A percentile compares a stretch with the other conserved stretches of the same genome.
Evolutionary conservation across 2,888 invertebrate genomes (phyloP).

Genomic region (Hirtodrosophila confusa): DNA sequence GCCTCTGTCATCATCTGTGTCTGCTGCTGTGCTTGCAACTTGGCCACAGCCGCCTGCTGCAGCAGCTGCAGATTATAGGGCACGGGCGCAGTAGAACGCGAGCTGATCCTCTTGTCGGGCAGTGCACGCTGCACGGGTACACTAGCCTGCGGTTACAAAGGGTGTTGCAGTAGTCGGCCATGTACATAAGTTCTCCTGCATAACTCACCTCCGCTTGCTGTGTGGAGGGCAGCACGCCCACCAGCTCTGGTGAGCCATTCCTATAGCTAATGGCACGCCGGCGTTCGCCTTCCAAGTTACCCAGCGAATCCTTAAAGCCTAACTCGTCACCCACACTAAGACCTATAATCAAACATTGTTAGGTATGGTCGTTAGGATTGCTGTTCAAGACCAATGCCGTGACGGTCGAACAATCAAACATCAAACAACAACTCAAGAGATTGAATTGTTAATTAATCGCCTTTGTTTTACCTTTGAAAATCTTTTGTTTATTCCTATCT

Average conservation of each 20-base stretch:
- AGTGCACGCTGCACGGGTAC: conserved; percentile 54
- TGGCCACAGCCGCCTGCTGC: conserved; percentile 46
- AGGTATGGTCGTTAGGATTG: not conserved
- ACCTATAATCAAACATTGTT: conserved; percentile 85
- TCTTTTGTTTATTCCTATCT: conserved; percentile 37
- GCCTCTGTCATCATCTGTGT: conserved; percentile 84
- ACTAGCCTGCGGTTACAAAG: conserved; percentile 24
- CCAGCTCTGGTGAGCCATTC: conserved; percentile 85
- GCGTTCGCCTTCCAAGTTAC: conserved; percentile 90
- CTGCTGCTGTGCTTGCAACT: conserved; percentile 42
- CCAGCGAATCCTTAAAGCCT: conserved; percentile 92
- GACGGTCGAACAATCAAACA: conserved; percentile 41
- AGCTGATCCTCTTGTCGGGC: conserved; percentile 76
- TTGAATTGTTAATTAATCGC: conserved; percentile 50
- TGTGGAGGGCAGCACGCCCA: conserved; percentile 81
- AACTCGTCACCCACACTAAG: conserved; percentile 94
- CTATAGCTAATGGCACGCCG: conserved; percentile 88
- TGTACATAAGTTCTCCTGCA: not conserved
- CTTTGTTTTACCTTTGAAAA: conserved; percentile 39
- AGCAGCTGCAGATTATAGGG: conserved; percentile 62
- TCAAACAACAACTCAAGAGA: not conserved
- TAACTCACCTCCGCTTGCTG: conserved; percentile 44
- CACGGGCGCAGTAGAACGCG: conserved; percentile 73
- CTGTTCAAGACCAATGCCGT: conserved; percentile 8
- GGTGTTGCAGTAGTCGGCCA: not conserved